Conservation (phyloP, 2,797 vertebrate genomes). For the Amblyopsis hoosieri region DNA sequence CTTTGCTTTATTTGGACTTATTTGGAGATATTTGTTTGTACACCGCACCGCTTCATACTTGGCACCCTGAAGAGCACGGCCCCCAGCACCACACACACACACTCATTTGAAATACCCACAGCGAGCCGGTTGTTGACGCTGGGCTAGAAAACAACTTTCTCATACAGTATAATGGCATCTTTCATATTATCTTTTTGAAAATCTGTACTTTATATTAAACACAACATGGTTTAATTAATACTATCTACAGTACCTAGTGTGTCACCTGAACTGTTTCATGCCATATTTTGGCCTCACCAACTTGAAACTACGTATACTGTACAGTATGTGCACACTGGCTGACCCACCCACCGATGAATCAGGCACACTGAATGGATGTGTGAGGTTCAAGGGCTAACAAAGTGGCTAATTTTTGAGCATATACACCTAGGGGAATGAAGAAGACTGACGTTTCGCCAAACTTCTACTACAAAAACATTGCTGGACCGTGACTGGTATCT, state of each 20-base stretch:
- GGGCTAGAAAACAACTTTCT: slow-evolving; percentile 48
- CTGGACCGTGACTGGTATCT: slow-evolving; percentile 67
- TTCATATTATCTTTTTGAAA: not conserved
- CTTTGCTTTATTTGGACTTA: slow-evolving; percentile 80
- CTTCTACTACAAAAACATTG: slow-evolving; percentile 63
- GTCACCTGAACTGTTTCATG: slow-evolving; percentile 21
- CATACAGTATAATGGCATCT: slow-evolving; percentile 21
- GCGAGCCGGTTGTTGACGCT: slow-evolving; percentile 55
- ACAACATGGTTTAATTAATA: slow-evolving; percentile 51
- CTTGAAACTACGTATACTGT: slow-evolving; percentile 7
- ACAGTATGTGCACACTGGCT: slow-evolving; percentile 20
- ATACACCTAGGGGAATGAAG: slow-evolving; percentile 36
- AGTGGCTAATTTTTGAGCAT: slow-evolving; percentile 59
- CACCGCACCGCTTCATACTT: slow-evolving; percentile 73
- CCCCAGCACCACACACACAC: slow-evolving; percentile 56
- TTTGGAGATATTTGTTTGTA: slow-evolving; percentile 77
- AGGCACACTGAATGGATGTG: slow-evolving; percentile 42
- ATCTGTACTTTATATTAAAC: slow-evolving; percentile 29
- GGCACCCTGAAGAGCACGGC: slow-evolving; percentile 54
- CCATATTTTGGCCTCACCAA: slow-evolving; percentile 30
- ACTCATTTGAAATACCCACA: slow-evolving; percentile 58
- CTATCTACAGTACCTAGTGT: slow-evolving; percentile 7
- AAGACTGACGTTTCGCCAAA: slow-evolving; percentile 69
- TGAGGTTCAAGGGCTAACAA: slow-evolving; percentile 57
- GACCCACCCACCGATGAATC: slow-evolving; percentile 41